Evolutionary conservation across 2,888 invertebrate genomes (phyloP).

Genomic region (Nemotelus nigrinus): DNA sequence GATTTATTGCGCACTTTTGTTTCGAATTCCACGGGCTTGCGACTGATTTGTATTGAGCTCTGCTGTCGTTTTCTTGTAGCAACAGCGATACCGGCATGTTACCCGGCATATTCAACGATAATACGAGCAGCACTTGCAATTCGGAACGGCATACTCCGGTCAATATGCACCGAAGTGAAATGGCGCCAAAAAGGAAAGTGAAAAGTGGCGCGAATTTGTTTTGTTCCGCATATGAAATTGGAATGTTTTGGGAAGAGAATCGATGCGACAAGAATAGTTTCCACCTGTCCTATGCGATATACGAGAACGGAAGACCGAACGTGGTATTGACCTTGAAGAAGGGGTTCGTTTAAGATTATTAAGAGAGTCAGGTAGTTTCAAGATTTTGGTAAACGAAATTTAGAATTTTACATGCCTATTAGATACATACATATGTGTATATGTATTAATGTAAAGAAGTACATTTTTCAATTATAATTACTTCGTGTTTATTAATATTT

Average conservation of each 20-base stretch:
- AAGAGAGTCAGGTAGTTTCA: no score
- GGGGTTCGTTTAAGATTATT: neutral
- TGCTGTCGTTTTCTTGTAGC: no score
- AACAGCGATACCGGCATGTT: no score
- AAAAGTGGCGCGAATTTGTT: constrained; percentile 22
- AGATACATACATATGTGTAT: no score
- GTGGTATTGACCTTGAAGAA: constrained; percentile 35
- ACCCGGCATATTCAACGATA: neutral
- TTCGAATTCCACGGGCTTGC: neutral
- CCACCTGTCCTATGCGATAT: constrained; percentile 22
- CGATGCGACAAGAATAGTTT: constrained; percentile 13
- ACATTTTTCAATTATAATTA: no score
- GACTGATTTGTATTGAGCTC: neutral
- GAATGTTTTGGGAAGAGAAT: constrained; percentile 19
- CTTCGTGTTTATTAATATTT: no score
- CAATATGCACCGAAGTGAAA: neutral
- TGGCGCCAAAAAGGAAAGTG: constrained; percentile 16
- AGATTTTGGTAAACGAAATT: no score
- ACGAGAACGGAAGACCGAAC: neutral
- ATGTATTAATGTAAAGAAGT: no score
- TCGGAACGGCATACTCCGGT: neutral
- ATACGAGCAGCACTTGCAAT: no score
- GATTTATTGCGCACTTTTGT: constrained; percentile 22
- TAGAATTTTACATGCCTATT: no score
- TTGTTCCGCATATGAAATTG: constrained; percentile 33